Evolutionary conservation across 2,113 vertebrate genomes (phyloP), one percentile per base, ranked within the genome.

Genomic region (Lota lota): DNA sequence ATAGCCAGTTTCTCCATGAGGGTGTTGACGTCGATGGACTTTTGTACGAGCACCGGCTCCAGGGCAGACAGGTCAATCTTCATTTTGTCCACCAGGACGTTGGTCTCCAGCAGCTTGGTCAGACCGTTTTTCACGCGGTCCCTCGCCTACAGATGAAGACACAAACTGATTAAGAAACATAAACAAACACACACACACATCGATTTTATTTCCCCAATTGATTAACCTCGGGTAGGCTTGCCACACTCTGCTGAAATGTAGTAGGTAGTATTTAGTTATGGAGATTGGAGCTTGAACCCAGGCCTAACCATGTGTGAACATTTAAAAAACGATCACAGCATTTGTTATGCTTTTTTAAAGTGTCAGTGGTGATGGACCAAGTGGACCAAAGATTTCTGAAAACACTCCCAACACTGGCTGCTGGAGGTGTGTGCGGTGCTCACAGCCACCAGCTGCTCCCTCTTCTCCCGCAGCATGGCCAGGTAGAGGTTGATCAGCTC

Each of bases 401-500:
- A 33, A 33, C 28, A 3, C 28, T 33, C 28, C 28, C n/a, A n/a
- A n/a, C n/a, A n/a, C n/a, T n/a, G n/a, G 16, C 2, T 4, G 21
- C 57, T 12, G 8, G 11, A 12, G 10, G n/a, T 12, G 21, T 21
- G n/a, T 21, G 18, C 58, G 28, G 1, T 21, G 63, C 92, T 79
- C 88, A 95, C 92, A 61, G 88, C 75, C 70, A 93, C 75, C 1
- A 94, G 71, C 74, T 95, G 87, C 64, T 90, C 82, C 72, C 79
- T 93, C 84, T 95, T 94, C 51, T 91, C 85, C 6, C 64, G 77
- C 5, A 95, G 85, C 94, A 95, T 95, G 40, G 80, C 73, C 59
- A 95, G 84, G 73, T 93, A 96, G 56, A 95, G 91, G 68, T 94
- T 94, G 81, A 95, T 96, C 68, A 96, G 92, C 76, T 96, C 93